phyloP scores from a whole-genome alignment of 2,113 vertebrate genomes.

The Pterocles orientalis region DNA sequence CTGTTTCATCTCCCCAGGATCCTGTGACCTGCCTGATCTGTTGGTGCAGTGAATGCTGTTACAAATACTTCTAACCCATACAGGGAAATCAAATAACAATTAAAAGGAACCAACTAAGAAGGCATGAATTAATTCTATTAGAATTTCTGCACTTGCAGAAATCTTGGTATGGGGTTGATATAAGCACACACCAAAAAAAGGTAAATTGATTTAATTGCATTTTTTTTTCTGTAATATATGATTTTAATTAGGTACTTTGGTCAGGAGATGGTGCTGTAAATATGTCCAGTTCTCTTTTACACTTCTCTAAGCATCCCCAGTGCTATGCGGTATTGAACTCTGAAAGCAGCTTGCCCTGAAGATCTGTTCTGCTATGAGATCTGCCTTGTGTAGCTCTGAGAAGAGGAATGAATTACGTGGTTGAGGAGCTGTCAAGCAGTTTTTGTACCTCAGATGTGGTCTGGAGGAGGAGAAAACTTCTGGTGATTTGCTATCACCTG shows the following conservation, averaged over 20 bases:
- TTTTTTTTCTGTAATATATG: neutral
- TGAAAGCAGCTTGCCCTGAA: neutral
- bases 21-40: neutral
- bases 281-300: conserved; percentile 26
- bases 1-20: neutral
- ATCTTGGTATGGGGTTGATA: neutral
- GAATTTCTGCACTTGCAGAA: neutral
- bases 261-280: conserved; percentile 57
- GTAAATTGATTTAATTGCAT: neutral
- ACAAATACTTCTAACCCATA: neutral
- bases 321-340: neutral
- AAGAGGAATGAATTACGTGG: conserved; percentile 37
- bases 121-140: neutral
- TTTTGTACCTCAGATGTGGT: neutral
- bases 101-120: neutral
- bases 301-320: neutral
- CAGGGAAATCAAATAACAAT: neutral
- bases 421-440: conserved; percentile 1
- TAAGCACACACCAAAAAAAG: neutral
- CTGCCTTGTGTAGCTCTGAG: neutral
- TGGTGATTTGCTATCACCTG: neutral
- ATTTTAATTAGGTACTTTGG: neutral
- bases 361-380: neutral
- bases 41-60: neutral
- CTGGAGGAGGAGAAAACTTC: neutral